Evolutionary conservation across 1,140 invertebrate genomes (phyloP), one percentile per base, ranked within the genome.

Genomic region (Temnothorax longispinosus): DNA sequence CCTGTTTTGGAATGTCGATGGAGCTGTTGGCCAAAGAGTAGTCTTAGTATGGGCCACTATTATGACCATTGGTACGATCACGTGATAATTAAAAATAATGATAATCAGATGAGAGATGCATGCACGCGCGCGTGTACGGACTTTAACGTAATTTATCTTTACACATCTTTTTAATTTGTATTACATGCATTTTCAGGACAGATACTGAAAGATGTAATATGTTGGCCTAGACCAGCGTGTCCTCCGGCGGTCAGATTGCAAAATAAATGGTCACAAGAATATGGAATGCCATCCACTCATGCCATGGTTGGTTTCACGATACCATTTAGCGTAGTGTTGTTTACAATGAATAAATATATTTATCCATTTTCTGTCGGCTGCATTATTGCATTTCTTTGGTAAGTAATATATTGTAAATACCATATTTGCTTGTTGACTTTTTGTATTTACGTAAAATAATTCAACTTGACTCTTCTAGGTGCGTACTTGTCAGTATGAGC

Each of bases 251-350:
- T 97, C 71, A 96, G 97, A 90, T 94, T 99, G 18, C 98, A 99
- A 94, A 96, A 96, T 35, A 99, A 98, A 96, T 99, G 97, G 97
- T 96, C 97, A 0, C 94, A 98, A 86, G 98, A 99, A 94, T 99
- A 98, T 96, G 98, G 98, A 38, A 98, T 99, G 98, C 98, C 98
- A 13, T 99, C 98, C 4, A 99, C 98, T 2, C 98, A 99, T 96
- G 98, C 98, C 4, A 98, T 99, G 98, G 97, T 98, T 62, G 98
- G 97, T 4, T 96, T 98, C 27, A 97, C 97, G 0, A 97, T 99
- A 91, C 98, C 98, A 64, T 98, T 98, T 93, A 97, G 98, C 18
- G 96, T 98, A 65, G 93, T 99, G 76, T 95, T 98, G 80, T 98
- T 98, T 90, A 98, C 98, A 7, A 96, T 97, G 92, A 96, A 97